Percentiles rank a stretch among this genome's conserved stretches.
Evolutionary conservation across 2,113 vertebrate genomes (phyloP).

Genomic region (Nanorana parkeri): DNA sequence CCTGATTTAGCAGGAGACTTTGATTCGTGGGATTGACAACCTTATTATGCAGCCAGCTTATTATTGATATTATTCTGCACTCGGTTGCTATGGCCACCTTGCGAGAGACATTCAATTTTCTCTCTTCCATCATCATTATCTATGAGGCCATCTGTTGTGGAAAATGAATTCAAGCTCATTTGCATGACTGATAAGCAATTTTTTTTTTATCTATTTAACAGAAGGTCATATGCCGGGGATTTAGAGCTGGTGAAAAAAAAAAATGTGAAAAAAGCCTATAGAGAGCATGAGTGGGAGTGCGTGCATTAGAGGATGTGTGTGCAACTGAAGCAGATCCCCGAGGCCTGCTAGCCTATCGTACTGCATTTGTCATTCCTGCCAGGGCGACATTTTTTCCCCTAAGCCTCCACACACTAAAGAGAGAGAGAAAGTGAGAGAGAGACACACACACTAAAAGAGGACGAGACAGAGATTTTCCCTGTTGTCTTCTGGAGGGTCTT

Average conservation of each 20-base stretch:
- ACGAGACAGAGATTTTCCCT: conserved; percentile 72
- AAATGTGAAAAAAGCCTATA: conserved; percentile 73
- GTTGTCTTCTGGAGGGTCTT: conserved; percentile 69
- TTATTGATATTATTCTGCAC: conserved; percentile 99
- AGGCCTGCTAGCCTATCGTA: conserved; percentile 79
- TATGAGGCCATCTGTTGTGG: conserved; percentile 99
- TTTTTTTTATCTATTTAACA: conserved; percentile 99
- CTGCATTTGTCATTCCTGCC: conserved; percentile 85
- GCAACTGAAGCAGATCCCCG: conserved; percentile 78
- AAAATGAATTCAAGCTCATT: conserved; percentile 99
- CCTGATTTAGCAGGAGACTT: conserved; percentile 83
- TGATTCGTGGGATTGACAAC: conserved; percentile 99
- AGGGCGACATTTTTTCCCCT: conserved; percentile 80
- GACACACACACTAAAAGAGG: conserved; percentile 53
- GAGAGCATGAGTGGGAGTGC: conserved; percentile 79
- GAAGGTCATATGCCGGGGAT: conserved; percentile 99
- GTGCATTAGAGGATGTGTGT: conserved; percentile 77
- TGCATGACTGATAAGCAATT: conserved; percentile 99
- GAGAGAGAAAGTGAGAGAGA: conserved; percentile 56
- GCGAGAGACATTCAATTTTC: conserved; percentile 99
- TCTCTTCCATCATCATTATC: conserved; percentile 99
- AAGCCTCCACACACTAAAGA: conserved; percentile 76
- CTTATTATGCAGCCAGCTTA: conserved; percentile 99
- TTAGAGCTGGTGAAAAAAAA: conserved; percentile 83
- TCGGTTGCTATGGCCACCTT: conserved; percentile 99